Percentiles rank a stretch among this genome's conserved stretches.
Conservation (phyloP, 2,797 vertebrate genomes). For the Iguana delicatissima region DNA sequence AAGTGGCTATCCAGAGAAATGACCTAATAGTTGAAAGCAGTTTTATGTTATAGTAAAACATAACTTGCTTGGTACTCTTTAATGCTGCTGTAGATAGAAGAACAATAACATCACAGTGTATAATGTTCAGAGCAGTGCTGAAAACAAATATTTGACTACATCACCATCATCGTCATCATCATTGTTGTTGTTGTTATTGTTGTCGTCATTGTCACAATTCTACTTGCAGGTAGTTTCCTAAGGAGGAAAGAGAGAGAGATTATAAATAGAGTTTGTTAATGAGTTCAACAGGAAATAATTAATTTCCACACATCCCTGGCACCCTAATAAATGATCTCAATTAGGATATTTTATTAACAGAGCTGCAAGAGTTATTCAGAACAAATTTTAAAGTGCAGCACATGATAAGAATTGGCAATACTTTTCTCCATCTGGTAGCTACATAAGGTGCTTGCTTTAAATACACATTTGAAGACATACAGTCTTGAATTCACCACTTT, state of each 20-base stretch:
- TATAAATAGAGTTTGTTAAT: not conserved
- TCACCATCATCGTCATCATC: not conserved
- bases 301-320: conserved; percentile 2
- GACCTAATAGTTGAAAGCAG: not conserved
- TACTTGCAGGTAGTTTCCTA: conserved; percentile 10
- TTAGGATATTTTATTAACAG: conserved; percentile 28
- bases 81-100: not conserved
- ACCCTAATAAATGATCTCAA: conserved; percentile 26
- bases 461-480: not conserved
- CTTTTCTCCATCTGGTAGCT: conserved; percentile 12
- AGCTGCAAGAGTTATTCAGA: not conserved
- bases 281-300: conserved; percentile 14
- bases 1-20: conserved; percentile 27
- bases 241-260: not conserved
- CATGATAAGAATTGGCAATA: not conserved
- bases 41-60: conserved; percentile 26
- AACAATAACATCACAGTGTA: not conserved
- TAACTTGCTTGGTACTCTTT: not conserved
- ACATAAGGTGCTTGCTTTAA: conserved; percentile 7
- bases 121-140: not conserved
- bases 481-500: not conserved
- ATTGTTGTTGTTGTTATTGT: too few species aligned
- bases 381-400: not conserved
- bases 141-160: not conserved
- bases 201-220: not conserved